Base-by-base conservation (phyloP, 2,888 invertebrate species). In the Dioctria rufipes region DNA sequence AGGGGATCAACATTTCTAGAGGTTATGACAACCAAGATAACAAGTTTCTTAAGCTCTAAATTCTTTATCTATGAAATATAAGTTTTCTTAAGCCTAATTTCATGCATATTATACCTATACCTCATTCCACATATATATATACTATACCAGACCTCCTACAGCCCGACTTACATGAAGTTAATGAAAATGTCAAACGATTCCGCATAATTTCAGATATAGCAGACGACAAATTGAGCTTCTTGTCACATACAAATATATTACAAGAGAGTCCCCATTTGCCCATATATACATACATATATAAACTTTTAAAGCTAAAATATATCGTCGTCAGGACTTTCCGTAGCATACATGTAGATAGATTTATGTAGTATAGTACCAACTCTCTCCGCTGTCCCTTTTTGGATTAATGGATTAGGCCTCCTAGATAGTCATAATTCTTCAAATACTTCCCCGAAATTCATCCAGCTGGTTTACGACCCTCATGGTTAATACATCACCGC, bases 401-500 rank as follows among this genome's bases (percentile, higher is more conserved):
- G 71, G 71, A 71, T 71, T 71, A 71, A 71, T 71, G 71, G 71
- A 71, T 71, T 37, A 71, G 13, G 25, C 61, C 61, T 25, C 25
- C 25, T 25, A 25, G 25, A 51, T 40, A 75, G 43, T 75, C 75
- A 75, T 75, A 75, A 61, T 61, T 75, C 75, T 75, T 60, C 60
- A 75, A 61, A 58, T 58, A 54, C 71, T 71, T 11, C 4, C 40
- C 39, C 54, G 71, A 71, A 25, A 54, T 71, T 71, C 71, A 71
- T 71, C 54, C 54, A 54, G 54, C 54, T 11, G 49, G 40, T 40
- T 71, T 71, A 54, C 71, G 54, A 40, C 51, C 54, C 60, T 75
- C 61, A 37, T 60, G 75, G 42, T 46, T 75, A 75, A 75, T 75
- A 75, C 75, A 75, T 75, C 75, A 75, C 60, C 75, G 75, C 61